Base-by-base conservation (phyloP, 1,140 invertebrate genomes). In the Drosophila triauraria region DNA sequence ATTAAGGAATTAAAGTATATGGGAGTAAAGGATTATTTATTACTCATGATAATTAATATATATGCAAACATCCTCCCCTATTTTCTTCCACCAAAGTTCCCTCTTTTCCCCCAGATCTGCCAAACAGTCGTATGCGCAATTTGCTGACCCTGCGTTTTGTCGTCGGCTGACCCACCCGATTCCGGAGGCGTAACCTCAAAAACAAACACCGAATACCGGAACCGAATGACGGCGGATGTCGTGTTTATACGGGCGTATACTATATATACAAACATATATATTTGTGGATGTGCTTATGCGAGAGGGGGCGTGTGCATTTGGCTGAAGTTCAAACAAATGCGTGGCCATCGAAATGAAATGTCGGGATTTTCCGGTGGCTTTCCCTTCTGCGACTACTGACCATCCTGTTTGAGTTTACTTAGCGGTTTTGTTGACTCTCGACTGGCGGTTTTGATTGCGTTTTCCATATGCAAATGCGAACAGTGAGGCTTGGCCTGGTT, bases 381-480 rank as follows among this genome's bases (percentile, higher is more conserved):
- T 59, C 40, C 53, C 53, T 15, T 42, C 27, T n/a, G 20, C 23
- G 9, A 15, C 67, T 72, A 15, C 67, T 72, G 54, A 51, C 47
- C 60, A 30, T 42, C 44, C 54, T 75, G 76, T 78, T 70, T 80
- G 62, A 59, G 79, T 82, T 82, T 82, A 63, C 69, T 67, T 82
- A 69, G 80, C 74, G 50, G 68, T 51, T 74, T 62, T 82, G 80
- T 82, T 82, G 65, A 82, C 79, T 71, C 43, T 67, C 32, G 32
- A 35, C 44, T 44, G 65, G 59, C 79, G 58, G 58, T 53, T 82
- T 71, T 80, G 78, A 81, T 81, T 81, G 63, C 67, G 79, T 72
- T 83, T 79, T 75, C 50, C 57, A 65, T 70, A 78, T 83, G 75
- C 80, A 82, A 79, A 83, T 78, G 74, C 23, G 48, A 50, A 75